Conservation (phyloP, 1,140 invertebrate species). For the Anastrepha ludens region DNA sequence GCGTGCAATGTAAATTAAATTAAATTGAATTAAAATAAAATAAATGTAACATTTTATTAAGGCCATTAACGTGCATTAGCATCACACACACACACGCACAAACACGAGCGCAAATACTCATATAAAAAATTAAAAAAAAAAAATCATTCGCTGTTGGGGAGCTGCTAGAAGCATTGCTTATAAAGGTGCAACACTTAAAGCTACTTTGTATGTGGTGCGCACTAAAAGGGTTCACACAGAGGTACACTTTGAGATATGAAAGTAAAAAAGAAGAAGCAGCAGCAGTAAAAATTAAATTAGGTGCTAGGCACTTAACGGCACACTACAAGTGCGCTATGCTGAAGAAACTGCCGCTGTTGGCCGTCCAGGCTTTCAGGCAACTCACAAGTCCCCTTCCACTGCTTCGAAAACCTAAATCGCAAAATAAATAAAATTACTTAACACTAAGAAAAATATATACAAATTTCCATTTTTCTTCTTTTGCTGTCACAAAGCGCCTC, state of each 20-base stretch:
- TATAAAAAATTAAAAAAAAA: background rate
- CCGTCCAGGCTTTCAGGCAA: background rate
- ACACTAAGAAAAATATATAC: background rate
- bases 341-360: conserved; percentile 1
- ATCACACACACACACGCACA: background rate
- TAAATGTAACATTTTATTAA: conserved; percentile 59
- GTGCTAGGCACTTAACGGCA: conserved; percentile 40
- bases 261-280: background rate
- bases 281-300: conserved; percentile 42
- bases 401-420: too few relatives aligned
- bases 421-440: background rate
- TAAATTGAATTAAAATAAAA: conserved; percentile 57
- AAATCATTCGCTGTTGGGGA: background rate
- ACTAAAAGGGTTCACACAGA: conserved; percentile 28
- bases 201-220: background rate
- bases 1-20: conserved; percentile 58
- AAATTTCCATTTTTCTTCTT: background rate
- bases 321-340: conserved; percentile 17
- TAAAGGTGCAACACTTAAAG: conserved; percentile 35
- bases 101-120: background rate
- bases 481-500: background rate
- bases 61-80: conserved; percentile 58
- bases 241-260: background rate
- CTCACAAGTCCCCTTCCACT: too few relatives aligned
- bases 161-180: background rate